Percentiles rank a stretch among this genome's conserved stretches.
phyloP scores from a whole-genome alignment of 2,888 invertebrate species.

The Orthosia incerta region DNA sequence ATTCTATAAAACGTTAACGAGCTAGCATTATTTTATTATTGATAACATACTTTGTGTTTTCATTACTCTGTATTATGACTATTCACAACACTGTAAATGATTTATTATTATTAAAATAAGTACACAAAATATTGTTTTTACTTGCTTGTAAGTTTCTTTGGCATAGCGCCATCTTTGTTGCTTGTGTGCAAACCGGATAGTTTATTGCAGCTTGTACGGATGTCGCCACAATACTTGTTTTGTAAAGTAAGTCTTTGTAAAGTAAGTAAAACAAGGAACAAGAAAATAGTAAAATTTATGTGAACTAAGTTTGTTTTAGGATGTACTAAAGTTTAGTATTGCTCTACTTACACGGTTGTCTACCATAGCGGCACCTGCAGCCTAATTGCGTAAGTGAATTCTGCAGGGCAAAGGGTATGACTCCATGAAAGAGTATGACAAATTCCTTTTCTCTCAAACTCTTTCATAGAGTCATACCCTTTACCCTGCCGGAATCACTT shows the following conservation, averaged over 20 bases:
- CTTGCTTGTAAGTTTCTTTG: not conserved
- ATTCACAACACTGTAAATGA: not conserved
- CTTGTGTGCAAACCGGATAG: not conserved
- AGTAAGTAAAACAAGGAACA: too few species aligned
- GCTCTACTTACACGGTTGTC: not conserved
- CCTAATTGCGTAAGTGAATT: too few species aligned
- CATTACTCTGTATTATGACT: not conserved
- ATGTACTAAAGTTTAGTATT: not conserved
- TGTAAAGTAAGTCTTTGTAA: not conserved
- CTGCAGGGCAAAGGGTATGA: too few species aligned
- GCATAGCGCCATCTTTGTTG: slow-evolving; percentile 13
- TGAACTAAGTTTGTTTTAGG: not conserved
- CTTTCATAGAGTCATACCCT: too few species aligned
- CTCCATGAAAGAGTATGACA: too few species aligned
- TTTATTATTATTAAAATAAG: not conserved
- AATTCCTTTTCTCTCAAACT: too few species aligned
- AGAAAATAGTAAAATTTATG: not conserved
- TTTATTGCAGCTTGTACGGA: slow-evolving; percentile 4
- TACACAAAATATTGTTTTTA: not conserved
- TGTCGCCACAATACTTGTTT: slow-evolving; percentile 21
- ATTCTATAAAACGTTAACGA: not conserved
- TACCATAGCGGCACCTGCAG: too few species aligned
- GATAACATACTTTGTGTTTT: too few species aligned
- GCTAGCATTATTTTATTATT: not conserved
- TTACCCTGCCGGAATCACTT: too few species aligned